Evolutionary conservation across 2,113 vertebrate species (phyloP).

Genomic region (Dicerorhinus sumatrensis): DNA sequence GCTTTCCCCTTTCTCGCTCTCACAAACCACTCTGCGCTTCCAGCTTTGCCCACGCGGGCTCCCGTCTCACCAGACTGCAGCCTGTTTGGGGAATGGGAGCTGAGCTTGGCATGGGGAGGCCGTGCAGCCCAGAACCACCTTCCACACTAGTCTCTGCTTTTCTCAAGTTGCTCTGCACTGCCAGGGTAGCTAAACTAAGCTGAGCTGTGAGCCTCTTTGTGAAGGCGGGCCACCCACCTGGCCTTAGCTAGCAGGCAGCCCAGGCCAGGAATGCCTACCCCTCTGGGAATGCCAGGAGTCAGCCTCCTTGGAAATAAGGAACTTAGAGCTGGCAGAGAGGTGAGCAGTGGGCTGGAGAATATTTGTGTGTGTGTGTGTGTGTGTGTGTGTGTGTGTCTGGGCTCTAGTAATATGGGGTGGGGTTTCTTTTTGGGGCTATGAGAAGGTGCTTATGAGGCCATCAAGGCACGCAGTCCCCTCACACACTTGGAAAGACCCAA

Average conservation of each 20-base stretch:
- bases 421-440: neutral
- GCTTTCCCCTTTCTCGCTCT: neutral
- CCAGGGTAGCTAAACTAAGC: neutral
- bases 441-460: neutral
- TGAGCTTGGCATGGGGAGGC: neutral
- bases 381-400: neutral
- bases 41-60: neutral
- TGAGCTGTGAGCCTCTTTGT: neutral
- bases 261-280: neutral
- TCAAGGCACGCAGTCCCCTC: neutral
- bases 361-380: neutral
- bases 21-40: neutral
- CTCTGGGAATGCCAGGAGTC: neutral
- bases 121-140: neutral
- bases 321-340: neutral
- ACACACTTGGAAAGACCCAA: conserved; percentile 20
- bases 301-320: neutral
- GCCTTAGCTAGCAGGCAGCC: neutral
- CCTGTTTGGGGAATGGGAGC: neutral
- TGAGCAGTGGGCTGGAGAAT: neutral
- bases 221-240: conserved; percentile 60
- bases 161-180: neutral
- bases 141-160: neutral
- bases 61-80: neutral
- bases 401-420: neutral